A percentile compares a stretch with the other conserved stretches of the same genome.
Conservation (phyloP, 92 coral and sea anemone species). For the Chrysogorgia sp. region DNA sequence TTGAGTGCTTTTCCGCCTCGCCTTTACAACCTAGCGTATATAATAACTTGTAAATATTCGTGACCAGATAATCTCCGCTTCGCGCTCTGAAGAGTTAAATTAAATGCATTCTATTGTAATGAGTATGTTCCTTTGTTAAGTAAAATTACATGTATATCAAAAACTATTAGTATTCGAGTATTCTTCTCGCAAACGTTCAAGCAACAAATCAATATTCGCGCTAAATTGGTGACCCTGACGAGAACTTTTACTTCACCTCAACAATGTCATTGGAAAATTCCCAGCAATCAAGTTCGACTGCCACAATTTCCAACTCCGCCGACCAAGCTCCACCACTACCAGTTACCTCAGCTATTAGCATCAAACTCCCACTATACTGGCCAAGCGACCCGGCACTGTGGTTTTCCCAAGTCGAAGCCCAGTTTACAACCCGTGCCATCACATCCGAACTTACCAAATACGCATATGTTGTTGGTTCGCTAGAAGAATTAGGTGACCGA, state of each 20-base stretch:
- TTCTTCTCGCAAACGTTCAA: too few species aligned
- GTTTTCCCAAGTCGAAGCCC: background rate
- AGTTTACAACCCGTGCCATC: too few species aligned
- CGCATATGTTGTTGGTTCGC: background rate
- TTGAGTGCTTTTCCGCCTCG: too few species aligned
- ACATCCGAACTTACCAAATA: background rate
- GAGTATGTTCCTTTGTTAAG: too few species aligned
- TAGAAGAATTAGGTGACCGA: background rate
- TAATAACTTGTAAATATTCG: too few species aligned
- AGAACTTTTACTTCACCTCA: background rate
- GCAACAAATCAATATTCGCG: background rate
- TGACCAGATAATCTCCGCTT: too few species aligned
- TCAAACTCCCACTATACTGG: slow-evolving; percentile 4
- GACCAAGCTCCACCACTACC: background rate
- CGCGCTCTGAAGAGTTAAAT: too few species aligned
- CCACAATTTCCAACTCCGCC: background rate
- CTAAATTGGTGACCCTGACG: slow-evolving; percentile 5
- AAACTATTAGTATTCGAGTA: too few species aligned
- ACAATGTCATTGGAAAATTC: background rate
- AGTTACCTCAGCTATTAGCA: background rate
- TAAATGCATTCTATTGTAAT: too few species aligned
- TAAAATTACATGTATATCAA: too few species aligned
- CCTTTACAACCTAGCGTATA: too few species aligned
- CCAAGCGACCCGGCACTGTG: slow-evolving; percentile 15
- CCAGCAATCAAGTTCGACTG: background rate